These are phyloP conservation scores for Mechanitis messenoides DNA, from an alignment of 2,888 invertebrate species.

Conservation along the genomic window DNA sequence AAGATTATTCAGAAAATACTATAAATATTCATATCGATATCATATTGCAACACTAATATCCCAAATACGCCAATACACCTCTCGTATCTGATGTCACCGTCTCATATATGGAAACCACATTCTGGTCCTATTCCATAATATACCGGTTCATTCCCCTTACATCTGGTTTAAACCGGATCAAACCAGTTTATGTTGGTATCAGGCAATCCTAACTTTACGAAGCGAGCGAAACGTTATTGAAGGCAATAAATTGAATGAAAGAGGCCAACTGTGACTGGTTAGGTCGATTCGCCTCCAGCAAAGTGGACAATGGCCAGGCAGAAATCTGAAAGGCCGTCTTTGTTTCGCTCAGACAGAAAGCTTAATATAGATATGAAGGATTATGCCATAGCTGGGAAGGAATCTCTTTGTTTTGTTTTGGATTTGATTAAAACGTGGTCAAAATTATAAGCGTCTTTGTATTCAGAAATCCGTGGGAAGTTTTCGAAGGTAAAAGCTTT, in stretches of 20 bases:
- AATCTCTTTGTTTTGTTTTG: conserved; percentile 30
- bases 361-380: conserved; percentile 32
- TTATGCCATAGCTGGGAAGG: conserved; percentile 28
- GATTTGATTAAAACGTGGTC: conserved; percentile 30
- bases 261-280: conserved; percentile 34
- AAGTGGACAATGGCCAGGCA: conserved; percentile 42
- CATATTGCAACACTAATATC: conserved; percentile 13
- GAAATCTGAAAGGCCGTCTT: conserved; percentile 40
- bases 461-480: conserved; percentile 4
- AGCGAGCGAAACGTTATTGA: conserved; percentile 31
- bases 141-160: conserved; percentile 33
- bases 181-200: conserved; percentile 43
- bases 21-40: conserved; percentile 10
- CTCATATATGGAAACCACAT: conserved; percentile 63
- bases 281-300: conserved; percentile 39
- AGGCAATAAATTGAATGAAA: conserved; percentile 36
- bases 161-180: conserved; percentile 26
- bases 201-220: conserved; percentile 29
- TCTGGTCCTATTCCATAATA: conserved; percentile 52
- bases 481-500: conserved; percentile 9
- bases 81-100: conserved; percentile 54
- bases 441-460: conserved; percentile 19
- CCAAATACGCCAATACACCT: conserved; percentile 28
- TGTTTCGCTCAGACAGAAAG: conserved; percentile 34
- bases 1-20: conserved; percentile 2